Evolutionary conservation across 2,888 invertebrate species (phyloP).

Genomic region (Chloromyia formosa): DNA sequence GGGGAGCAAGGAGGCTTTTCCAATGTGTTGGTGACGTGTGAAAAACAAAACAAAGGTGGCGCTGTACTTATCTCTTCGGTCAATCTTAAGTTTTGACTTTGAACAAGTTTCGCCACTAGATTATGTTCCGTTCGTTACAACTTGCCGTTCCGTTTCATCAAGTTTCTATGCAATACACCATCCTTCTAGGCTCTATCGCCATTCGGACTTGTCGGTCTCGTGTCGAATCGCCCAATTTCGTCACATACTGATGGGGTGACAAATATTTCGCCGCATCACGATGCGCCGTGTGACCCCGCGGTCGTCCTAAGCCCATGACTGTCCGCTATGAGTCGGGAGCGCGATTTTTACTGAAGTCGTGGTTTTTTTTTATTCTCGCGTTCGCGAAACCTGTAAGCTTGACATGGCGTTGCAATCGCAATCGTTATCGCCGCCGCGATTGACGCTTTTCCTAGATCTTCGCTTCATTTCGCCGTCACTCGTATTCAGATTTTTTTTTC

Average conservation of each 20-base stretch:
- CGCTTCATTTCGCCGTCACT: neutral
- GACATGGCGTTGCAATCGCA: slow-evolving; percentile 8
- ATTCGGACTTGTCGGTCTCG: neutral
- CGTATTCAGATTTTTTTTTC: neutral
- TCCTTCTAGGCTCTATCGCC: neutral
- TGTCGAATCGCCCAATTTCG: neutral
- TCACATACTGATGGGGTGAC: slow-evolving; percentile 23
- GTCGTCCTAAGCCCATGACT: neutral
- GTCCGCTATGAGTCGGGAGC: neutral
- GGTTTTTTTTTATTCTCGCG: slow-evolving; percentile 4
- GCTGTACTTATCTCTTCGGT: neutral
- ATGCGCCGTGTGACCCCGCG: slow-evolving; percentile 9
- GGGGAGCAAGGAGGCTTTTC: no score
- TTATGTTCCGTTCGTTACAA: neutral
- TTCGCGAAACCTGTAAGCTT: slow-evolving; percentile 9
- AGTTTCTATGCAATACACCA: neutral
- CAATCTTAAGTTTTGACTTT: slow-evolving; percentile 2
- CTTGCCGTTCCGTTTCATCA: neutral
- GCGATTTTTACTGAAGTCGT: neutral
- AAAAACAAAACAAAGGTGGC: no score
- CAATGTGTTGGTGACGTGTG: no score
- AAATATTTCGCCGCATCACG: slow-evolving; percentile 19
- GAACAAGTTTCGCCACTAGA: neutral
- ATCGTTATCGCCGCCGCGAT: slow-evolving; percentile 19
- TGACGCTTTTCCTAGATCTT: slow-evolving; percentile 19